phyloP scores from a whole-genome alignment of 2,797 vertebrate genomes.

The Bradypus variegatus region DNA sequence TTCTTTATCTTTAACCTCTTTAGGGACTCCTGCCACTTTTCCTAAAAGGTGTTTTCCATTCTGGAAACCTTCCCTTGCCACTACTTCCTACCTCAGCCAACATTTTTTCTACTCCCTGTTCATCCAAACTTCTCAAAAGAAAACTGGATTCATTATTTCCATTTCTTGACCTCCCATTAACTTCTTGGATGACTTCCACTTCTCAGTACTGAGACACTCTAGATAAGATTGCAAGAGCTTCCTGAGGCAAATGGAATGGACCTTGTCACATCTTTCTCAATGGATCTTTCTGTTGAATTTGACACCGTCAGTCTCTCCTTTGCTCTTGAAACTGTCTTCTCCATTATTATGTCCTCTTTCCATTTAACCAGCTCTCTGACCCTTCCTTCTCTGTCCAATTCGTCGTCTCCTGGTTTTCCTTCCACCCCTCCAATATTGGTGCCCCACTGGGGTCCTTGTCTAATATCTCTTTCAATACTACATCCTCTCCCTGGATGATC shows the following conservation, averaged over 20 bases:
- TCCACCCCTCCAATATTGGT: fast-evolving
- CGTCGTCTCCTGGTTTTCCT: background rate
- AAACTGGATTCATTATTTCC: background rate
- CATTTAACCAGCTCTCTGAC: background rate
- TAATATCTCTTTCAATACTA: background rate
- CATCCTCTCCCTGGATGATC: fast-evolving
- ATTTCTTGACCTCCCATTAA: background rate
- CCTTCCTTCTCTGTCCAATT: background rate
- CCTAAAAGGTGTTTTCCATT: background rate
- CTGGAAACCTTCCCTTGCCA: background rate
- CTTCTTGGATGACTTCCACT: background rate
- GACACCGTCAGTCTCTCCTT: no score
- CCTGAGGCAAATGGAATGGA: fast-evolving
- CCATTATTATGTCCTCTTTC: fast-evolving
- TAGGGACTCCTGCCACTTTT: no score
- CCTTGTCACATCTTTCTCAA: fast-evolving
- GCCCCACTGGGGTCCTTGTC: no score
- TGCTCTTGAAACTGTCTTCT: fast-evolving
- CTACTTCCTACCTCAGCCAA: background rate
- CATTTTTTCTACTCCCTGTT: fast-evolving
- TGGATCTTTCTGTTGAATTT: no score
- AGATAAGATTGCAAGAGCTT: background rate
- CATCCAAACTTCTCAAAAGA: background rate
- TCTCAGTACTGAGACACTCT: background rate
- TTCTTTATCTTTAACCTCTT: background rate